Base-by-base conservation (phyloP, 2,797 vertebrate genomes). In the Hipposideros larvatus region DNA sequence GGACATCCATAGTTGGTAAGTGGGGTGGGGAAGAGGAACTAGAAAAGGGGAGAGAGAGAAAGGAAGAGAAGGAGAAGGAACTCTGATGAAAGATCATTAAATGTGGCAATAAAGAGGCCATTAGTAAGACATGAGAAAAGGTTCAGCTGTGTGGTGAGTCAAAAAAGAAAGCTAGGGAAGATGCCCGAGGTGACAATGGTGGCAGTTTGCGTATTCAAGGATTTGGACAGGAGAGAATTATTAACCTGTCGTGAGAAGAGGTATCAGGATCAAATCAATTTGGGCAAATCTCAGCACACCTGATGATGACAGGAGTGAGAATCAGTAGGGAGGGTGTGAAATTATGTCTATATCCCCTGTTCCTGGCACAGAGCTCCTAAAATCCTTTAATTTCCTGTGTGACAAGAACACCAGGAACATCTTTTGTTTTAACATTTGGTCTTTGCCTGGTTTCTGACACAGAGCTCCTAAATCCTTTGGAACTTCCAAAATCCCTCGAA, bases 1-100 rank as follows among this genome's bases (percentile, higher is more conserved):
- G 43, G 21, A 70, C 2, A 63, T 8, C 87, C 53, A 24, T 9
- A 63, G 46, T 9, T 41, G 66, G 16, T 18, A 61, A 87, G 13
- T 71, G 15, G 61, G 46, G 15, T 11, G 2, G 51, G 43, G 18
- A 78, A 90, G 55, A 87, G 31, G 43, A 75, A 89, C 15, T n/a
- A 73, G 37, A 87, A 89, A 43, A 41, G 8, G 34, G 22, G 13
- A 75, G 24, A 57, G 7, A 73, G 41, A 66, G 82, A 92, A 74
- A 87, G 37, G 73, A 37, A 53, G 87, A 85, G 43, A 63, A 86
- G 28, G 26, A 87, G 37, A 86, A 91, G 46, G 34, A 74, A 70
- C 28, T 68, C 90, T 95, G 93, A 88, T 46, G 75, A 88, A 94
- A 96, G 59, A 63, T 46, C 51, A 59, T 24, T 46, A 6, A 22